Conservation (phyloP, 2,797 vertebrate genomes). For the Hydrophis major region DNA sequence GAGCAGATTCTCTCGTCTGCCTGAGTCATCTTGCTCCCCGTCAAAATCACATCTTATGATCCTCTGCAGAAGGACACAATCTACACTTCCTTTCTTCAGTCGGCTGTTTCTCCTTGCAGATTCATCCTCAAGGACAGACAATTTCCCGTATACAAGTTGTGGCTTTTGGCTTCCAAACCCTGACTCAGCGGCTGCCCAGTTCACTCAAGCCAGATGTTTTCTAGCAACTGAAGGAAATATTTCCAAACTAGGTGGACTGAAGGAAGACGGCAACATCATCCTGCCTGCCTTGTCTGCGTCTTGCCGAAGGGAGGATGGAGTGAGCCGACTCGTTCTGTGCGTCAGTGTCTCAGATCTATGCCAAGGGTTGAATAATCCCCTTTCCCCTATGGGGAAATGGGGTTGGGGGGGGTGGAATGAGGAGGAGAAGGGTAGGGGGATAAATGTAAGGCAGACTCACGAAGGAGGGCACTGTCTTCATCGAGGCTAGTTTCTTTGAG, state of each 20-base stretch:
- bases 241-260: neutral
- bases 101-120: neutral
- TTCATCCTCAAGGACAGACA: neutral
- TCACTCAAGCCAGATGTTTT: constrained; percentile 27
- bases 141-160: neutral
- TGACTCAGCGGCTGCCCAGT: constrained; percentile 20
- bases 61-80: neutral
- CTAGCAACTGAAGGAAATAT: constrained; percentile 10
- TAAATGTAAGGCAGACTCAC: neutral
- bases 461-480: neutral
- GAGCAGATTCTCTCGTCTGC: neutral
- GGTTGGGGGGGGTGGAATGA: too few relatives aligned
- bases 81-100: neutral
- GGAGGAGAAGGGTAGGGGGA: neutral
- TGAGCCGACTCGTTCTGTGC: neutral
- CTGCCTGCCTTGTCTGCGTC: neutral
- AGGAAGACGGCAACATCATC: neutral
- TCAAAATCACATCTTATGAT: neutral
- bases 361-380: constrained; percentile 24
- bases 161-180: neutral
- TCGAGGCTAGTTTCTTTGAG: too few relatives aligned
- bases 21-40: neutral
- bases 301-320: neutral
- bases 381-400: neutral
- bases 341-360: neutral